A percentile compares a stretch with the other conserved stretches of the same genome.
Conservation (phyloP, 2,888 invertebrate genomes). For the Microctonus brassicae region DNA sequence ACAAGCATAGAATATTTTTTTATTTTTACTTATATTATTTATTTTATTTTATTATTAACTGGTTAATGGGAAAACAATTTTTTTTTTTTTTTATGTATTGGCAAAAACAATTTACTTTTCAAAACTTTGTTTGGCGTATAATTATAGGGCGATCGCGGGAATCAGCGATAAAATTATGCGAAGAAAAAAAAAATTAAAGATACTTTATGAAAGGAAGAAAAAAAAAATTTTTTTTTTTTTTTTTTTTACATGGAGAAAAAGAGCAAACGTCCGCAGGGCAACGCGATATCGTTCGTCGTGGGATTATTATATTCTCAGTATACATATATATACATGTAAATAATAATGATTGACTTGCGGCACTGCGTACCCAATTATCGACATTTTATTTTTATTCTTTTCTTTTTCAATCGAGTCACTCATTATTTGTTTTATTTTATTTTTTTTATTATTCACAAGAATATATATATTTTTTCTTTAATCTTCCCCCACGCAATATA, state of each 20-base stretch:
- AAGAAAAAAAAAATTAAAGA: constrained; percentile 14
- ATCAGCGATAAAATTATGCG: constrained; percentile 36
- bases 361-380: constrained; percentile 16
- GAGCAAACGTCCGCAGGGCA: constrained; percentile 10
- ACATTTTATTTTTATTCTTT: constrained; percentile 1
- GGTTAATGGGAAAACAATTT: too few relatives aligned
- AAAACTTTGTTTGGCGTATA: constrained; percentile 33
- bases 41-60: too few relatives aligned
- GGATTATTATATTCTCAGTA: not conserved
- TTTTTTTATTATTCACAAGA: not conserved
- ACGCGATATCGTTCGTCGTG: constrained; percentile 2
- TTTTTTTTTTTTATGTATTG: not conserved
- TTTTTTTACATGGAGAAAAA: too few relatives aligned
- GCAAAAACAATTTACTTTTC: constrained; percentile 33
- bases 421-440: constrained; percentile 9
- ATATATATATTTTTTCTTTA: not conserved
- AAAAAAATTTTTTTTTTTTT: too few relatives aligned
- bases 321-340: not conserved
- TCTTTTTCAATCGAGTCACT: constrained; percentile 12
- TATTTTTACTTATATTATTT: too few relatives aligned
- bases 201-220: too few relatives aligned
- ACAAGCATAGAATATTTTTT: too few relatives aligned
- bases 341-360: constrained; percentile 20
- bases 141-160: constrained; percentile 30
- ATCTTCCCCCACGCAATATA: not conserved